Evolutionary conservation across 2,797 vertebrate species (phyloP).

Genomic region (Anguilla marmorata): DNA sequence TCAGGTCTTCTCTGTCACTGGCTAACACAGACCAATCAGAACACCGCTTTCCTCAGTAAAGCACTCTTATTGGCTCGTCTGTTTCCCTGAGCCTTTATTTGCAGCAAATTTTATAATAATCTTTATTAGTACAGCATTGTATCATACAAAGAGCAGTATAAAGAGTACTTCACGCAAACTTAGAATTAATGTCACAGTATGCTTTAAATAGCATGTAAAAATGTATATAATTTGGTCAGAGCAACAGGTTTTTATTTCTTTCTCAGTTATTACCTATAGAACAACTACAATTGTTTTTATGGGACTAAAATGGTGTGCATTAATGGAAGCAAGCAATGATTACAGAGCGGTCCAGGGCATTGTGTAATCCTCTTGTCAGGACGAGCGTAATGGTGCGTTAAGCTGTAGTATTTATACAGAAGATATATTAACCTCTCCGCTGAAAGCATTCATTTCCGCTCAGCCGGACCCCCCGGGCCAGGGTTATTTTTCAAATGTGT

Average conservation of each 20-base stretch:
- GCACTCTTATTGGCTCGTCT: background rate
- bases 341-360: background rate
- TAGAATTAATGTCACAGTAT: background rate
- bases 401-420: slow-evolving; percentile 6
- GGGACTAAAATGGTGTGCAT: background rate
- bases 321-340: slow-evolving; percentile 7
- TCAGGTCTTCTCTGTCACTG: background rate
- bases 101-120: background rate
- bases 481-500: slow-evolving; percentile 15
- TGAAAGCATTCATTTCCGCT: background rate
- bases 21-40: background rate
- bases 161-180: background rate
- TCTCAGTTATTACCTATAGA: background rate
- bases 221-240: background rate
- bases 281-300: background rate
- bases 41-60: background rate
- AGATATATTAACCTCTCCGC: slow-evolving; percentile 25
- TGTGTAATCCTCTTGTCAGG: slow-evolving; percentile 18
- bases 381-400: slow-evolving; percentile 3
- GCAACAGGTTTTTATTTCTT: background rate
- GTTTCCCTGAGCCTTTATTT: background rate
- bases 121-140: background rate
- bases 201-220: background rate
- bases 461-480: background rate
- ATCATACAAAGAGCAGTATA: background rate